Conservation (phyloP, 2,113 vertebrate species). For the Malaclemys terrapin region DNA sequence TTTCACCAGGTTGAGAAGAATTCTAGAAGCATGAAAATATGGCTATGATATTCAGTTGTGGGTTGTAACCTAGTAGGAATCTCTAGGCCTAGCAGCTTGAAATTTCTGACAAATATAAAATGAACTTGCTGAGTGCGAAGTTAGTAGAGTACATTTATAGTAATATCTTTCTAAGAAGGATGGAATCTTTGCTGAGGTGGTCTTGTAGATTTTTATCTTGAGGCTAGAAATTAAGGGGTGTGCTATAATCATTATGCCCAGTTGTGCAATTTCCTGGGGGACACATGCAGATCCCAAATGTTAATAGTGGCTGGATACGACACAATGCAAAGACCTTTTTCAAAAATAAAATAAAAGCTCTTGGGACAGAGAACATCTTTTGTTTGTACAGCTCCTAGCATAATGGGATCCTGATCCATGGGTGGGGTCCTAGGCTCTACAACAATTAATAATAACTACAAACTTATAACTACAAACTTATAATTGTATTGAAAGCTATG, state of each 20-base stretch:
- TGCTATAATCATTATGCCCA: neutral
- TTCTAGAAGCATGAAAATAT: neutral
- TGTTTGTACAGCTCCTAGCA: no score
- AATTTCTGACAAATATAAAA: conserved; percentile 26
- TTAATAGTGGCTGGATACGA: neutral
- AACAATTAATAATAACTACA: no score
- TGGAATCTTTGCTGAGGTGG: neutral
- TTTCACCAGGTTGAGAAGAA: conserved; percentile 3
- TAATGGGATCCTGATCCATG: no score
- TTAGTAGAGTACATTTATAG: neutral
- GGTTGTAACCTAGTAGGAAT: neutral
- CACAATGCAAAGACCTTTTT: neutral
- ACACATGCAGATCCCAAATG: neutral
- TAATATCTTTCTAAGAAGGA: neutral
- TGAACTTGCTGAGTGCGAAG: neutral
- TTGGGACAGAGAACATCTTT: neutral
- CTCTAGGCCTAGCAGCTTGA: neutral
- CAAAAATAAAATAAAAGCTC: neutral
- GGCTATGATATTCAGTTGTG: neutral
- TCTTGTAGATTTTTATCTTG: fast-evolving
- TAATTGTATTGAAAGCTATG: neutral
- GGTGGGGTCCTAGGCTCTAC: no score
- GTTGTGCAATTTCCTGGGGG: neutral
- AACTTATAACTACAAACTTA: neutral
- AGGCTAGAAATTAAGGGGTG: neutral